Base-by-base conservation (phyloP, 2,888 invertebrate genomes). In the Tiliacea citrago region DNA sequence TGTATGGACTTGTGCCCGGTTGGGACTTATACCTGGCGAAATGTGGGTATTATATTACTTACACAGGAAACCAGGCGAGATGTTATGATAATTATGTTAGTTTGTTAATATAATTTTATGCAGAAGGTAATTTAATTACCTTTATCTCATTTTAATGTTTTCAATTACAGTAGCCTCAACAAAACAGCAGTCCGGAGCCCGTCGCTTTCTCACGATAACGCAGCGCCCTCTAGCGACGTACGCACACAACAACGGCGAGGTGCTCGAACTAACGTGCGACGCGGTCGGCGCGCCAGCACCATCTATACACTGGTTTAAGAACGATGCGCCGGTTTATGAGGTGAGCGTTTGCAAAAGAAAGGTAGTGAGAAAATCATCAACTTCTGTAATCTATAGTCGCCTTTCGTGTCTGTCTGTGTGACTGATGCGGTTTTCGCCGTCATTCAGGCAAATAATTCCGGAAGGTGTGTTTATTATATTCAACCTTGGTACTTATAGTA, bases 211-310 rank as follows among this genome's bases (percentile, higher is more conserved):
- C 1, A 83, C 89, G 0, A 83, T 95, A 35, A 89, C 89, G 2
- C 83, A 85, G 0, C 84, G 88, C 1, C 95, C 97, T 0, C 97
- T 97, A 0, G 94, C 96, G 1, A 87, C 93, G 0, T 94, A 97
- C 71, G 92, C 93, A 35, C 97, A 97, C 86, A 87, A 88, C 9
- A 87, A 94, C 2, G 97, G 97, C 18, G 92, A 96, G 0, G 96
- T 97, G 0, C 91, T 98, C 9, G 98, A 98, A 88, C 95, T 99
- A n/a, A 97, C 97, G 53, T 99, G 99, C 92, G 98, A 98, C 86
- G 98, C 98, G 0, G 97, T 97, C 82, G 98, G 98, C 0, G 97
- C 97, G 0, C 99, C 99, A n/a, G 97, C 98, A 58, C 99, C 99
- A 21, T 97, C 97, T 69, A 97, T 99, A 75, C 97, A 98, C 90